These are phyloP conservation scores for Solea senegalensis DNA, from an alignment of 2,113 vertebrate genomes.

Conservation along the genomic window DNA sequence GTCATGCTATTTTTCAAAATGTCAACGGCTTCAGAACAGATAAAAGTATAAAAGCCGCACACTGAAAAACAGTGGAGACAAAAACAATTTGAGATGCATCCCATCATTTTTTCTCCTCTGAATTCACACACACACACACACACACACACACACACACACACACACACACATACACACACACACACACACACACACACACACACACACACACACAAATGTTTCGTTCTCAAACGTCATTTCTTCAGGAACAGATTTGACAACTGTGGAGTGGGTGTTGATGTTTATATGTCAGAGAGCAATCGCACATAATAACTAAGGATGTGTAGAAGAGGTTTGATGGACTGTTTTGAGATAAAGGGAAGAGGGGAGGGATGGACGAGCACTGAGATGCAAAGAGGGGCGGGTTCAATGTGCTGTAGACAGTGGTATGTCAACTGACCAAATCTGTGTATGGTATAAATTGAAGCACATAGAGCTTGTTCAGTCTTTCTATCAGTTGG, in stretches of 20 bases:
- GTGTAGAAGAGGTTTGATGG: not conserved
- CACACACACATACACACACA: no score
- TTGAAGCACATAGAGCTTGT: constrained; percentile 10
- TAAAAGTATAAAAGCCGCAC: not conserved
- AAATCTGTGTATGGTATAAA: constrained; percentile 38
- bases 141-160: no score
- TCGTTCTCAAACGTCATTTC: not conserved
- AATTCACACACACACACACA: not conserved
- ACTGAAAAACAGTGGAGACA: not conserved
- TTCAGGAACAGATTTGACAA: not conserved
- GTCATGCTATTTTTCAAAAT: no score
- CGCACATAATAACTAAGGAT: constrained; percentile 1
- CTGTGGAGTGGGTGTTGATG: not conserved
- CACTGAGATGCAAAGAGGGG: constrained; percentile 34
- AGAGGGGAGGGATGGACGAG: constrained; percentile 29
- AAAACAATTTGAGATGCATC: not conserved
- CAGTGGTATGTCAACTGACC: constrained; percentile 24
- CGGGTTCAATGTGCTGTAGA: constrained; percentile 21
- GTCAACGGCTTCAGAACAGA: not conserved
- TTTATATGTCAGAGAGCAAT: not conserved
- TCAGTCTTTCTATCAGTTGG: not conserved
- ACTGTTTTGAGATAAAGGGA: not conserved
- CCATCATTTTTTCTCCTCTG: not conserved
- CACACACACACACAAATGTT: not conserved
- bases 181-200: no score